Conservation (phyloP, 2,113 vertebrate genomes). For the Hyaena hyaena region DNA sequence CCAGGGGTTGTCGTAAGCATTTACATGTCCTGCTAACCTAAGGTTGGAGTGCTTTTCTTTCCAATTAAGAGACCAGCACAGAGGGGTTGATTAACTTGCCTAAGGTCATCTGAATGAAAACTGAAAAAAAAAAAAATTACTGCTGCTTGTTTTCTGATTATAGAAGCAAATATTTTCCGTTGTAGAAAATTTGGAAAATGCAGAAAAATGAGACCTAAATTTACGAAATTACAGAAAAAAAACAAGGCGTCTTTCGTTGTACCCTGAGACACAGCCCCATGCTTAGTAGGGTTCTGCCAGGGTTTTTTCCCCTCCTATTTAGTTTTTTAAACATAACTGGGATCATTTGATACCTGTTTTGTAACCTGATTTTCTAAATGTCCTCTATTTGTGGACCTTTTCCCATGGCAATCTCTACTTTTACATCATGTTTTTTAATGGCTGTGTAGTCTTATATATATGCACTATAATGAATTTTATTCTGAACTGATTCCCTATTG, state of each 20-base stretch:
- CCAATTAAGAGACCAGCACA: neutral
- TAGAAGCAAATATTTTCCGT: neutral
- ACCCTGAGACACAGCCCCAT: neutral
- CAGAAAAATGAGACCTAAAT: neutral
- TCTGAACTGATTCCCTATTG: slow-evolving; percentile 61
- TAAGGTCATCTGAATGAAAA: neutral
- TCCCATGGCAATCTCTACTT: neutral
- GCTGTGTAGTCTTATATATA: slow-evolving; percentile 33
- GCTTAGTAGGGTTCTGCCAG: neutral
- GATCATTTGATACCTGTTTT: slow-evolving; percentile 49
- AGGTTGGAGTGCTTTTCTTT: neutral
- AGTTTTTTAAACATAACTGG: neutral
- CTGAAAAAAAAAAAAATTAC: neutral
- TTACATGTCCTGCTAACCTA: neutral
- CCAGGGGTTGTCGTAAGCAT: neutral
- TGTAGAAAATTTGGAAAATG: neutral
- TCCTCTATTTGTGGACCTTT: slow-evolving; percentile 23
- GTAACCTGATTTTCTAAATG: slow-evolving; percentile 48
- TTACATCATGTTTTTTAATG: slow-evolving; percentile 50
- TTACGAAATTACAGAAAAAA: neutral
- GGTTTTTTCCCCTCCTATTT: neutral
- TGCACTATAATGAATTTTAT: slow-evolving; percentile 66
- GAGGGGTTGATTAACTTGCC: neutral
- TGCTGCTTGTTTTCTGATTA: neutral
- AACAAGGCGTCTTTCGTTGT: neutral